A percentile compares a stretch with the other conserved stretches of the same genome.
These are phyloP conservation scores for Chymomyza fuscimana DNA, from an alignment of 2,888 invertebrate genomes.

Conservation along the genomic window DNA sequence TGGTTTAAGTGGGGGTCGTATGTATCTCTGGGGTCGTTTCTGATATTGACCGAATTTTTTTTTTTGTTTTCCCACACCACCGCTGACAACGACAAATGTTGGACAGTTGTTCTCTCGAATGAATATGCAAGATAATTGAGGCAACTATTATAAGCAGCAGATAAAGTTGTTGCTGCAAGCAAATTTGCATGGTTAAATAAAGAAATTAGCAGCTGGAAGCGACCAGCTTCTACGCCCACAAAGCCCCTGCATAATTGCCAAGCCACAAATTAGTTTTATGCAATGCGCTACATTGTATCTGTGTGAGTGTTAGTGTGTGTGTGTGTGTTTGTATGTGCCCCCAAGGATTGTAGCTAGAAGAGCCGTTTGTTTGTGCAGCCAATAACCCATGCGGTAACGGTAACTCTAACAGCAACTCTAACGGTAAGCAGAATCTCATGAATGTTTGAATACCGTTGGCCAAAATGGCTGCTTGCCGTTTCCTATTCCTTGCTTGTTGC, in stretches of 20 bases:
- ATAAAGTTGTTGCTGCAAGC: slow-evolving; percentile 9
- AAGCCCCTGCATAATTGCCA: slow-evolving; percentile 63
- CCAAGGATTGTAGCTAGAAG: slow-evolving; percentile 47
- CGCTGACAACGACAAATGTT: neutral
- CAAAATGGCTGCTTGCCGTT: slow-evolving; percentile 26
- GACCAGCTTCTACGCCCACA: slow-evolving; percentile 12
- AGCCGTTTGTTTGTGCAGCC: slow-evolving; percentile 44
- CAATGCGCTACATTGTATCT: slow-evolving; percentile 35
- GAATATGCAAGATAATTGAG: neutral
- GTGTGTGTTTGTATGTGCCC: slow-evolving; percentile 28
- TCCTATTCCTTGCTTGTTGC: neutral
- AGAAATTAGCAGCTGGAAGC: slow-evolving; percentile 51
- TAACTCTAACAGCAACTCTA: neutral
- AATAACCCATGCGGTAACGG: slow-evolving; percentile 41
- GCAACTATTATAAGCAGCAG: no score
- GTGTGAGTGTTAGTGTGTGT: neutral
- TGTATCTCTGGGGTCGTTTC: neutral
- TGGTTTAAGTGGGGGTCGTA: no score
- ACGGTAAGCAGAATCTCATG: slow-evolving; percentile 40
- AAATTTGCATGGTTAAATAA: slow-evolving; percentile 32
- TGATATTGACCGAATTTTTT: neutral
- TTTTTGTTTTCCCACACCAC: neutral
- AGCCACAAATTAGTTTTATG: slow-evolving; percentile 75
- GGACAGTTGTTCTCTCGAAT: neutral
- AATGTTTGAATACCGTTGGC: slow-evolving; percentile 62